phyloP scores from a whole-genome alignment of 2,797 vertebrate genomes.

The Oreortyx pictus region DNA sequence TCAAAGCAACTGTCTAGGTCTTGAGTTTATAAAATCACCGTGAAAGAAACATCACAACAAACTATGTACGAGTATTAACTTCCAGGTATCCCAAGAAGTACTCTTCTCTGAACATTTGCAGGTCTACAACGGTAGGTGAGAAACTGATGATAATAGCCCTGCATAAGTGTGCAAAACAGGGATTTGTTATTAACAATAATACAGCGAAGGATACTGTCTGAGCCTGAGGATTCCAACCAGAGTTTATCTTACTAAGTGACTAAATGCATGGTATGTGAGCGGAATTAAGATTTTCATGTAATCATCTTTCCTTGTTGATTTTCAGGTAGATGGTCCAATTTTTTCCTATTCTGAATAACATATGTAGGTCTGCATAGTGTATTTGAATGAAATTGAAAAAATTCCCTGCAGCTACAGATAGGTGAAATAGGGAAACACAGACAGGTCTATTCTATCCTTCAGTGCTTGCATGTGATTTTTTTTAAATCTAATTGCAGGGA shows the following conservation, averaged over 20 bases:
- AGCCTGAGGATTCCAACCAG: background rate
- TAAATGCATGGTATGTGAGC: background rate
- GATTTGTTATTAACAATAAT: background rate
- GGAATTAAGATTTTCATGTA: constrained; percentile 9
- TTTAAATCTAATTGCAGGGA: background rate
- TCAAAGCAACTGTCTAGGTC: background rate
- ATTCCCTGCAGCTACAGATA: background rate
- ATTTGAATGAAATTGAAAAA: constrained; percentile 31
- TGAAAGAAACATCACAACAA: background rate
- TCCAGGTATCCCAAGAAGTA: background rate
- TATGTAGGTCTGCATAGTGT: background rate
- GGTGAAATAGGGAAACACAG: background rate
- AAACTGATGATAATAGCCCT: background rate
- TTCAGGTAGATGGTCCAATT: background rate
- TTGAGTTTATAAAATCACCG: background rate
- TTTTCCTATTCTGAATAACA: background rate
- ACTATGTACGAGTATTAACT: background rate
- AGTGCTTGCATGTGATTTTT: background rate
- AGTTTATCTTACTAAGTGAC: constrained; percentile 1
- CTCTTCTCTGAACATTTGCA: background rate
- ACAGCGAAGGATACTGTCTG: background rate
- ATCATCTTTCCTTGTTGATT: background rate
- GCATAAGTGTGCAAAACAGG: background rate
- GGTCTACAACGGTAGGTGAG: background rate
- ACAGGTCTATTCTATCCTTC: background rate